Conservation (phyloP, 2,797 vertebrate genomes). For the Graptemys geographica region DNA sequence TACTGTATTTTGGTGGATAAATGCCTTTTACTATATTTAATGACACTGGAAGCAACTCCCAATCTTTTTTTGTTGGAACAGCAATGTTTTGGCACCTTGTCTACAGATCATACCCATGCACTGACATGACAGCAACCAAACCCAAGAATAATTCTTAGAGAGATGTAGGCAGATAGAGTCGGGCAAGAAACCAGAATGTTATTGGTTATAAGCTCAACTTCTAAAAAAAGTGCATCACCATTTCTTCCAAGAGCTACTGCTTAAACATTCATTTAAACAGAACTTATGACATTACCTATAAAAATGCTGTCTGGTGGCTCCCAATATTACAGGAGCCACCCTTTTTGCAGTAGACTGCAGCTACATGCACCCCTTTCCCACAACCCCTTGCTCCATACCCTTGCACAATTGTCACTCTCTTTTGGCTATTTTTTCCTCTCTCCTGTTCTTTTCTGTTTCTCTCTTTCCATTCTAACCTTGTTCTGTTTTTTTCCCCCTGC, state of each 20-base stretch:
- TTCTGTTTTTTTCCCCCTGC: no score
- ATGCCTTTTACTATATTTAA: background rate
- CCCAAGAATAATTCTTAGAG: background rate
- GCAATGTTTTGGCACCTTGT: background rate
- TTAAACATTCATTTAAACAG: background rate
- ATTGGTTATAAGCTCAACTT: background rate
- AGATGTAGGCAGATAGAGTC: background rate
- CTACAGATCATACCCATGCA: no score
- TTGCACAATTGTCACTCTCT: background rate
- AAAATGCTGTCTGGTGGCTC: accelerated
- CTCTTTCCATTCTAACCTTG: background rate
- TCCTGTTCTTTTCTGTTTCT: background rate
- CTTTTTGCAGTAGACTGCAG: background rate
- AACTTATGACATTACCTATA: accelerated
- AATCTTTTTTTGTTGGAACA: background rate
- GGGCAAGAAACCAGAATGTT: background rate
- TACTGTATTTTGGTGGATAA: background rate
- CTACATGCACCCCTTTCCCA: background rate
- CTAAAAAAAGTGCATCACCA: background rate
- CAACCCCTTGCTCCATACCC: background rate
- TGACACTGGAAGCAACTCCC: background rate
- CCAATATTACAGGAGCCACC: accelerated
- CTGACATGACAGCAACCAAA: background rate
- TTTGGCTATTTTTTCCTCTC: background rate
- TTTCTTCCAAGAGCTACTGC: background rate